Evolutionary conservation across 2,797 vertebrate species (phyloP), one percentile per base, ranked within the genome.

Genomic region (Clarias laeviceps): DNA sequence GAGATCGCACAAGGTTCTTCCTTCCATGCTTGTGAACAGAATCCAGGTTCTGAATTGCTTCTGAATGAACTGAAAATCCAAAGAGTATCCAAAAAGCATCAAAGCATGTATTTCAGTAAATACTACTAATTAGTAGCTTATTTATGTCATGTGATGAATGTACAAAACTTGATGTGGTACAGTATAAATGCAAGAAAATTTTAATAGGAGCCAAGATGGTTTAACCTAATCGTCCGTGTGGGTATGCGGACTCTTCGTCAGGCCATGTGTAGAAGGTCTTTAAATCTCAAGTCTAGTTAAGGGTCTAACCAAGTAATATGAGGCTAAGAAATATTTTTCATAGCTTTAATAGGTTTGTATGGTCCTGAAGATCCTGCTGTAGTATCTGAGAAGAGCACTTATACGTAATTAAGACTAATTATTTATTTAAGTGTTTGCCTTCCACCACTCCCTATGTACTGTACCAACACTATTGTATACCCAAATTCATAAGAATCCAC

Each of bases 401-500:
- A 40, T 40, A n/a, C n/a, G n/a, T n/a, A 50, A 50, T 12, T 50
- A 50, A 12, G 50, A 14, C 50, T 50, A 14, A 50, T 50, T 50
- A 14, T 50, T 50, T 50, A 50, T 50, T 12, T 7, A 8, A 40
- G 5, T 8, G 14, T n/a, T 65, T 68, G 59, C 50, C 29, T 81
- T 22, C 27, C 9, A 56, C 61, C 27, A 29, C n/a, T 66, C 62
- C 37, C 5, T 40, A 61, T 1, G 4, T 59, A 59, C 11, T 78
- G 74, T 37, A 37, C 56, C 20, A 40, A 62, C 57, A 34, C 12
- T n/a, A 57, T 40, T 22, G 18, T 40, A 64, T 62, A 1, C 24
- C 0, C 79, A 65, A 27, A 66, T 50, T 66, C 34, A 82, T 68
- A 32, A 64, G 24, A 80, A 45, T 80, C 78, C 37, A 80, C 78